Conservation (phyloP, 2,888 invertebrate species). For the Agrotis exclamationis region DNA sequence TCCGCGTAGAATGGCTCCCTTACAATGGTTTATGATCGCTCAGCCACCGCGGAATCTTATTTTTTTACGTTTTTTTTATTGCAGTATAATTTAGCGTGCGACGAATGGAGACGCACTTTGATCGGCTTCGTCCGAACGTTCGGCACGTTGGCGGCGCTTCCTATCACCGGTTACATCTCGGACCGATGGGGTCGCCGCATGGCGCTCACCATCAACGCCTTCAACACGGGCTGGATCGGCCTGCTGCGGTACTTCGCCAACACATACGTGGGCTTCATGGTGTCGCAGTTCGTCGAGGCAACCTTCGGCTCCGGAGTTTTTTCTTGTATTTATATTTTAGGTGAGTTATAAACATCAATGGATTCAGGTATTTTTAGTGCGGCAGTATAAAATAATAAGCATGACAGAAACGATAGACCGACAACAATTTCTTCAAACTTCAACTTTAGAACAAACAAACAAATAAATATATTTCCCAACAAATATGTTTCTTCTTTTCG, state of each 20-base stretch:
- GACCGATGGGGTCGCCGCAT: conserved; percentile 93
- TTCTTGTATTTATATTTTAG: conserved; percentile 93
- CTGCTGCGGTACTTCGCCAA: conserved; percentile 90
- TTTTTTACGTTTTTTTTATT: background rate
- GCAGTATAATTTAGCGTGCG: conserved; percentile 92
- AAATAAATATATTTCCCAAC: too few species aligned
- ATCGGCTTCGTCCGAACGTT: conserved; percentile 94
- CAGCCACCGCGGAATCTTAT: too few species aligned
- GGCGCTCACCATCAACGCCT: conserved; percentile 90
- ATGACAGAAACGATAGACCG: background rate
- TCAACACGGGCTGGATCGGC: conserved; percentile 92
- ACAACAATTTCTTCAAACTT: too few species aligned
- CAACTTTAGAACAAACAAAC: too few species aligned
- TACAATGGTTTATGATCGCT: too few species aligned
- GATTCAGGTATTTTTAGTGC: background rate
- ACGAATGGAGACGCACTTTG: conserved; percentile 93
- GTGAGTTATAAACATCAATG: conserved; percentile 66
- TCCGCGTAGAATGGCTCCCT: too few species aligned
- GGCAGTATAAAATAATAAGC: background rate
- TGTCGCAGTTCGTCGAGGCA: conserved; percentile 93
- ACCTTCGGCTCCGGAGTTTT: conserved; percentile 93
- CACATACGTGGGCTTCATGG: conserved; percentile 92
- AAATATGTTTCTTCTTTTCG: too few species aligned
- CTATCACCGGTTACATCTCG: conserved; percentile 93
- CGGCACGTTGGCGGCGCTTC: conserved; percentile 93